Evolutionary conservation across 2,113 vertebrate genomes (phyloP).

Genomic region (Promerops cafer): DNA sequence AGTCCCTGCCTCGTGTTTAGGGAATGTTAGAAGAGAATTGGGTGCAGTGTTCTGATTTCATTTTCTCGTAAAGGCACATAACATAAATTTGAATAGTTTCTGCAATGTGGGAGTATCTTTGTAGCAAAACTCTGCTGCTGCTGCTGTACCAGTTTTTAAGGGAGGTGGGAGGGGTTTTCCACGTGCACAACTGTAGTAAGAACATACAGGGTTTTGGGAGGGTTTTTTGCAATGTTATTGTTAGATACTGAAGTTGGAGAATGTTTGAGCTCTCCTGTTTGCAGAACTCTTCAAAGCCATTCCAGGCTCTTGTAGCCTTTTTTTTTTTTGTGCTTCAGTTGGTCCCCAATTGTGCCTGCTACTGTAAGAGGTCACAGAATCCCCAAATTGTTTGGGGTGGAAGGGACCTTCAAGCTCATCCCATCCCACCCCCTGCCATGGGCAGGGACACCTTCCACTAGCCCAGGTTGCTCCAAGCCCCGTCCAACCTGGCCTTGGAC

Average conservation of each 20-base stretch:
- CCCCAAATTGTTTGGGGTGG: background rate
- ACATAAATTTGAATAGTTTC: background rate
- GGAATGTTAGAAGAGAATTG: background rate
- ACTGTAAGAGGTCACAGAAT: background rate
- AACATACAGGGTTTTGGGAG: background rate
- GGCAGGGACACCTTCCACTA: rapidly evolving
- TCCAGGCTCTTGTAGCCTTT: background rate
- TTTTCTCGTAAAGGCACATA: background rate
- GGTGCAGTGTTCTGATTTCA: background rate
- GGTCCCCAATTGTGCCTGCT: background rate
- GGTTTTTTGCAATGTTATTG: rapidly evolving
- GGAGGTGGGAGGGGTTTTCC: background rate
- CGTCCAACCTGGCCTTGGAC: rapidly evolving
- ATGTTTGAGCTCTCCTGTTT: background rate
- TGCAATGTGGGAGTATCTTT: background rate
- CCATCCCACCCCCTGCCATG: rapidly evolving
- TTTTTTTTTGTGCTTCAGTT: background rate
- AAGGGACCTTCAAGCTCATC: background rate
- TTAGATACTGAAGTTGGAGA: background rate
- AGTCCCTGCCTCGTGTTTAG: background rate
- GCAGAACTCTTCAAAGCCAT: background rate
- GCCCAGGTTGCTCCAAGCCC: background rate
- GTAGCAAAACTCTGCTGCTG: background rate
- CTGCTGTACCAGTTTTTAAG: background rate
- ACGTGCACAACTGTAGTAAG: background rate